Base-by-base conservation (phyloP, 2,797 vertebrate species). In the Fistularia tabacaria region DNA sequence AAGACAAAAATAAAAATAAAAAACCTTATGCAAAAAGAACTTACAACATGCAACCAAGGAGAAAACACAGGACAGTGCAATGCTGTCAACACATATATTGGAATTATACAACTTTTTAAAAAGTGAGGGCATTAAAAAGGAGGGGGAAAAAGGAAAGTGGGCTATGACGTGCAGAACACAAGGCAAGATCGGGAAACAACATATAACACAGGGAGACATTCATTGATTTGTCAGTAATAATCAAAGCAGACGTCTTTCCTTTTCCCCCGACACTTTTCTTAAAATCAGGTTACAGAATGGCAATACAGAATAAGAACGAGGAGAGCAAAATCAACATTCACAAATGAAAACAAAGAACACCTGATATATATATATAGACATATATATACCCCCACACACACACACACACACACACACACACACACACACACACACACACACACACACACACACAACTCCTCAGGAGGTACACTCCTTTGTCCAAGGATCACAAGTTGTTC, bases 201-300 rank as follows among this genome's bases (percentile, higher is more conserved):
- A 69, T 37, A 54, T 7, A 38, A 75, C 7, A 39, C 4, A 3
- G 65, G 52, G 12, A 62, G 71, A 88, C 82, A 89, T 89, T 87
- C 85, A 85, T 74, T 66, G 67, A 79, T 80, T 85, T 71, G 66
- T 67, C 66, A 78, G 79, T 46, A 73, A 80, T 74, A 87, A 85
- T 80, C 77, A 74, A 75, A 79, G 76, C 51, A 49, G 47, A 77
- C 48, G 49, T 74, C 59, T 69, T 65, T 66, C 41, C 43, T 70
- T 57, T 70, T 46, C 48, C 66, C 43, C 44, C 37, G 54, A 45
- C 10, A 41, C 13, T 50, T 47, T 61, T 62, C 71, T 71, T 59
- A 43, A 83, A 87, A 80, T 63, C 62, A 71, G 57, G 64, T 70
- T 64, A 25, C 71, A 72, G 61, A 82, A 74, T 57, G 77, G 62